These are phyloP conservation scores for Onychostruthus taczanowskii DNA, from an alignment of 2,113 vertebrate genomes.

Conservation along the genomic window DNA sequence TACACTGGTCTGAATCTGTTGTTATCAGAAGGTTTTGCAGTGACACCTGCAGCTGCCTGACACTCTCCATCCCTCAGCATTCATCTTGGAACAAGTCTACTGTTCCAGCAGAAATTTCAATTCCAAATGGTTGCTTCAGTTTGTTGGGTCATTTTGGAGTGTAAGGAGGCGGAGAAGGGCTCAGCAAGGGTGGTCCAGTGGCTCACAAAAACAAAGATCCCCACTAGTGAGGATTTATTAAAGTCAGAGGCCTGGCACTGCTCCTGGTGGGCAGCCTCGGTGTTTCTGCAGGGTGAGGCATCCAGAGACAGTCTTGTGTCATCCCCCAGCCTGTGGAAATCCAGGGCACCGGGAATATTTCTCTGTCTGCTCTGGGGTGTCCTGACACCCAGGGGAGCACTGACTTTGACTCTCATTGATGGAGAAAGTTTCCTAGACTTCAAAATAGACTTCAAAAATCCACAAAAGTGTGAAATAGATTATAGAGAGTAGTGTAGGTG, in stretches of 20 bases:
- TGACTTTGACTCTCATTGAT: no score
- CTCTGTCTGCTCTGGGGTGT: no score
- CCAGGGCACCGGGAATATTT: no score
- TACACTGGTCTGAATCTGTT: not conserved
- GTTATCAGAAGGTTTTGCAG: not conserved
- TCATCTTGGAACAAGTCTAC: not conserved
- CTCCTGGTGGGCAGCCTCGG: rapidly evolving
- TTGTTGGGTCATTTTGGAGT: not conserved
- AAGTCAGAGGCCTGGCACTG: not conserved
- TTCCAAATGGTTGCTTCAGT: not conserved
- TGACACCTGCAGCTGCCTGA: not conserved
- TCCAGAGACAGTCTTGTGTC: rapidly evolving
- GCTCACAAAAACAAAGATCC: not conserved
- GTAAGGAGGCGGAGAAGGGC: not conserved
- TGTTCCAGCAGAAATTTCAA: not conserved
- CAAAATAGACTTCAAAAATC: no score
- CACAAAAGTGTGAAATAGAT: no score
- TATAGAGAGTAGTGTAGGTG: no score
- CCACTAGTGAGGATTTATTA: not conserved
- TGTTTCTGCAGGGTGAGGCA: not conserved
- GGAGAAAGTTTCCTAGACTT: no score
- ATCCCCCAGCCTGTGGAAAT: no score
- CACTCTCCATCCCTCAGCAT: not conserved
- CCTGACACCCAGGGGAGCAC: no score
- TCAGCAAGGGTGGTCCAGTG: not conserved